Evolutionary conservation across 37 sponge, comb jelly and placozoan species (phyloP).

Genomic region (Ephydatia muelleri): DNA sequence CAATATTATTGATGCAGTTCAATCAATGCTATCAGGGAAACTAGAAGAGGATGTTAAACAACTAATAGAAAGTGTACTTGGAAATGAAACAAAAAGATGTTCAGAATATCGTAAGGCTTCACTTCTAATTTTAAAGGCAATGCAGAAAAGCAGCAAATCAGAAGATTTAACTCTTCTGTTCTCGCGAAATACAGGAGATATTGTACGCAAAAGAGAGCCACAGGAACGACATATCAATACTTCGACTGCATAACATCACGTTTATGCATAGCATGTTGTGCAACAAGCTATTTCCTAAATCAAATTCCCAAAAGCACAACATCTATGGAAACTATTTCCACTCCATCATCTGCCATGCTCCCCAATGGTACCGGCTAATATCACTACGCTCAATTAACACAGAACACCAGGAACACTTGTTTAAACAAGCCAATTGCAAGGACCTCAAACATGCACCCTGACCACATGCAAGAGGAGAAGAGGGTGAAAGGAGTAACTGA

Average conservation of each 20-base stretch:
- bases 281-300: neutral
- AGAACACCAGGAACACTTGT: constrained; percentile 17
- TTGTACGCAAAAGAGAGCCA: neutral
- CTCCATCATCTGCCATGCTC: constrained; percentile 1
- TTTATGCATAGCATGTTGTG: constrained; percentile 8
- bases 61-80: neutral
- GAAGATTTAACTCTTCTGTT: neutral
- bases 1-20: neutral
- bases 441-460: constrained; percentile 25
- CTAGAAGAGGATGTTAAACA: neutral
- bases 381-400: constrained; percentile 16
- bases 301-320: neutral
- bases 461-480: constrained; percentile 3
- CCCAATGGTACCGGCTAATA: neutral
- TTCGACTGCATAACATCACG: neutral
- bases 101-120: constrained; percentile 3
- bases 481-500: neutral
- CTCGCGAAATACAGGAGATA: neutral
- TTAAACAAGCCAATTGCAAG: neutral
- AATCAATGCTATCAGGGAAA: neutral
- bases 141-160: neutral
- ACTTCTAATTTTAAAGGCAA: neutral
- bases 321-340: constrained; percentile 27
- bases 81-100: constrained; percentile 4
- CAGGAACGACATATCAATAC: neutral